A percentile compares a stretch with the other conserved stretches of the same genome.
Conservation (phyloP, 2,113 vertebrate genomes). For the Prunella himalayana region DNA sequence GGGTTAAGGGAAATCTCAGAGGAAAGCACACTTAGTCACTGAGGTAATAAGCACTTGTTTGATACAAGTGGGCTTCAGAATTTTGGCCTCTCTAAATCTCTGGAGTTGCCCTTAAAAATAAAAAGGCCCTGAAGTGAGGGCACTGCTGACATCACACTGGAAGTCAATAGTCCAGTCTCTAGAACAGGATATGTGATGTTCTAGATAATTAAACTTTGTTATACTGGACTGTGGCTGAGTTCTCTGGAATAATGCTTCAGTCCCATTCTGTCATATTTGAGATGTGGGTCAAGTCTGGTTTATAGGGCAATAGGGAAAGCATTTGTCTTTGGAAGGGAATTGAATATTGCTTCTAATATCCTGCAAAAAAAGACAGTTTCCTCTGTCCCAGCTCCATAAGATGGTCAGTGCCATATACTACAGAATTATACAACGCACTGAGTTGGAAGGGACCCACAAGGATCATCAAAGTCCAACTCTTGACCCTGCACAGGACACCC, state of each 20-base stretch:
- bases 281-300: background rate
- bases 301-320: background rate
- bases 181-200: background rate
- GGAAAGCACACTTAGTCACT: background rate
- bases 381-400: background rate
- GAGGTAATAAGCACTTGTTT: background rate
- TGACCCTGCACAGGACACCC: background rate
- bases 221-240: background rate
- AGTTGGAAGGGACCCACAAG: background rate
- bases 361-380: background rate
- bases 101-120: background rate
- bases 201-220: background rate
- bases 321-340: background rate
- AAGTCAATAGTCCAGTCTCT: background rate
- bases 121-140: background rate
- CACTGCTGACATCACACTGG: background rate
- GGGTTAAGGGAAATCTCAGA: background rate
- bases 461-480: background rate
- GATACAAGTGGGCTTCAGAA: background rate
- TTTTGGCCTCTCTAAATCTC: background rate
- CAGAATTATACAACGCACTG: background rate
- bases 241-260: background rate
- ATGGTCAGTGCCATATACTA: background rate
- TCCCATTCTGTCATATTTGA: background rate
- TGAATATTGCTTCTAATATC: background rate